Base-by-base conservation (phyloP, 2,888 invertebrate species). In the Shargacucullia verbasci region DNA sequence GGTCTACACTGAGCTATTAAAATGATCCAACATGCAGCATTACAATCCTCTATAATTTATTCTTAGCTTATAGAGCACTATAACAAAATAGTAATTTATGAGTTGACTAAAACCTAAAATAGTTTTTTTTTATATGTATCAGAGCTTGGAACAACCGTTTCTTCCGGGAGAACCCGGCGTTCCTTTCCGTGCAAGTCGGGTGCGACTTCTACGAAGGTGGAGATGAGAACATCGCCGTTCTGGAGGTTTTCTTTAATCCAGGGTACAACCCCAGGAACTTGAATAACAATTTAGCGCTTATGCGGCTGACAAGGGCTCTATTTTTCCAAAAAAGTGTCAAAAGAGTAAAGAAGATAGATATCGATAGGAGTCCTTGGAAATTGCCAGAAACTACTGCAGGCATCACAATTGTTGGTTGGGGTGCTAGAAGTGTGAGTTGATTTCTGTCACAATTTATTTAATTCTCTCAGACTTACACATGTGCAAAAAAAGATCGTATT, bases 81-180 rank as follows among this genome's bases (percentile, higher is more conserved):
- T 20, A 3, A 20, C 20, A 20, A 20, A 4, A 20, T 3, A 3
- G 4, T 20, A 20, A 20, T 20, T 3, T 20, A 20, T 20, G 2
- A 20, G 4, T 20, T 20, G 20, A 29, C 9, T 29, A 29, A 29
- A 29, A 29, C 9, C 9, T 29, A 9, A 29, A 9, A 6, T 1
- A 9, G 29, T 6, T 20, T 7, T 33, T 7, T 33, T 49, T 10
- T n/a, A 37, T 20, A 9, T 31, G 0, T 20, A 1, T 8, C 61
- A 92, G 92, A 40, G 90, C 89, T 0, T 88, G 85, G 82, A 92
- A 92, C 72, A 92, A 92, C 52, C 84, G 90, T 0, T 87, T 91
- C 63, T 91, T 83, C 62, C 85, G 91, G 0, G 91, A 92, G 59
- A 92, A 92, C 50, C 91, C 92, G 0, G 79, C 85, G 0, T 90